These are phyloP conservation scores for Nectonema munidae DNA, from an alignment of 2,888 invertebrate species.

Conservation along the genomic window DNA sequence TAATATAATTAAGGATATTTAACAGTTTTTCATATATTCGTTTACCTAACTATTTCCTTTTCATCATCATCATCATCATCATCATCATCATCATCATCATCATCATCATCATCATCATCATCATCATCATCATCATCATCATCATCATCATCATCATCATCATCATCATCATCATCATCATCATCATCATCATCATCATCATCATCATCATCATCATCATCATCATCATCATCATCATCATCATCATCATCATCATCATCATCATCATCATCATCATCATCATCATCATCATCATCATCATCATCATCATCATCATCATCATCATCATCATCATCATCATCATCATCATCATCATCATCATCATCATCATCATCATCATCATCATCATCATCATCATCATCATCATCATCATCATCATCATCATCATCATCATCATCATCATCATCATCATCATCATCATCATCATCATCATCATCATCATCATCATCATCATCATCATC, in stretches of 20 bases:
- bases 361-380: neutral
- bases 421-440: too few relatives aligned
- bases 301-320: neutral
- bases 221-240: neutral
- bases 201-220: constrained; percentile 1
- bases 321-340: neutral
- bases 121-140: neutral
- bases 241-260: neutral
- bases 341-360: neutral
- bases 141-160: neutral
- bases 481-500: too few relatives aligned
- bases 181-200: constrained; percentile 1
- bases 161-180: neutral
- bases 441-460: too few relatives aligned
- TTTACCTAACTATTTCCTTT: too few relatives aligned
- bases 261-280: neutral
- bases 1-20: too few relatives aligned
- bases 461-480: too few relatives aligned
- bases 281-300: neutral
- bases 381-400: too few relatives aligned
- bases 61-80: neutral
- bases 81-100: neutral
- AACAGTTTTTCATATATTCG: too few relatives aligned
- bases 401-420: too few relatives aligned
- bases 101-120: too few relatives aligned